Base-by-base conservation (phyloP, 1,140 invertebrate genomes). In the Sweltsa coloradensis region DNA sequence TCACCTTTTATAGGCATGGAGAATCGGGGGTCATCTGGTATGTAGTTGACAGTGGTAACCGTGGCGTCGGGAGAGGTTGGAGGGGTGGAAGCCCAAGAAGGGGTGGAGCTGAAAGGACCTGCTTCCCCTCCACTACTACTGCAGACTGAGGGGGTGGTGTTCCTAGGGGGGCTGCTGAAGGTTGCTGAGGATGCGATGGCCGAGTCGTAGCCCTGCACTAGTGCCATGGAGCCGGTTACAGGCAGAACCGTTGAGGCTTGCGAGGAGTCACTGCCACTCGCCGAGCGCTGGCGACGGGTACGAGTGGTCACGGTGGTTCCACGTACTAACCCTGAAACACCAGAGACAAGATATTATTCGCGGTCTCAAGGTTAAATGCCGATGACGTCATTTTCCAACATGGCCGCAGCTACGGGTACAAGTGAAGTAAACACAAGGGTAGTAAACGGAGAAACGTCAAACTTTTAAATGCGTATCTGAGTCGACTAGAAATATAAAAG, bases 181-280 rank as follows among this genome's bases (percentile, higher is more conserved):
- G 74, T 74, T 2, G 71, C 69, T 2, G 75, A 76, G 0, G 74
- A 77, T 1, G 75, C 75, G 0, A 78, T 68, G 1, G 75, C 75
- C 26, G 75, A 78, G 55, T 72, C 70, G 45, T 65, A 66, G 31
- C 66, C 64, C 29, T 62, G 56, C 9, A 51, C 48, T 29, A 34
- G 46, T 3, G 19, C n/a, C 34, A 9, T 2, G 13, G 18, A 22
- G 18, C 42, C 27, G 0, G 36, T 19, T 23, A 21, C 21, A 34
- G 19, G 16, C 16, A 43, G 26, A 23, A 18, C 22, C 9, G 37
- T 59, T 29, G 59, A 68, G 29, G 61, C 61, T 52, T 60, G 59
- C 18, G 65, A 71, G 47, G 64, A 67, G 53, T 70, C 68, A 52
- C 66, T 69, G 25, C 64, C 67, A 43, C 67, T 64, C 14, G 64